Evolutionary conservation across 2,888 invertebrate genomes (phyloP), one percentile per base, ranked within the genome.

Genomic region (Apamea epomidion): DNA sequence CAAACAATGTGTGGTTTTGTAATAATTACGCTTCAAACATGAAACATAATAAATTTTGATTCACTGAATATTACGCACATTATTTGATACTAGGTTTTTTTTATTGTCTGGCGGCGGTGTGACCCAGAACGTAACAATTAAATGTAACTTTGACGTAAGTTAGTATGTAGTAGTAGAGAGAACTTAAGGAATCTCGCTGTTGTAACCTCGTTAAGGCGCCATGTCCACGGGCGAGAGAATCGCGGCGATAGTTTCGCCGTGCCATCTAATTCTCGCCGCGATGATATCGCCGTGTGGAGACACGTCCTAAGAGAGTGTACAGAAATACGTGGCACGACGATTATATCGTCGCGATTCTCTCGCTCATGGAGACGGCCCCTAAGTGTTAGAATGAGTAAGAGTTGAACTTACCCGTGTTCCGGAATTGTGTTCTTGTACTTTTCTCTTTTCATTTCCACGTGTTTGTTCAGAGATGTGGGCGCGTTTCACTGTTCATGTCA

Each of bases 371-470:
- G n/a, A n/a, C n/a, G n/a, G n/a, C n/a, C n/a, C n/a, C n/a, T n/a
- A n/a, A 60, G 64, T 67, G 54, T 25, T 29, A 73, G 25, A 64
- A 69, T 60, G 37, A 42, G 37, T 58, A 42, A 25, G 21, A 62
- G 68, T 42, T 73, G 48, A 78, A 92, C 96, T 95, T 88, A 96
- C 96, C 95, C 91, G 91, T 94, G 90, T 94, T 93, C 91, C 91
- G 91, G 93, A 90, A 90, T 90, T 87, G 90, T 91, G 90, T 90
- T 92, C 96, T 96, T 97, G 92, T 96, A 96, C 95, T 97, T 97
- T 97, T 96, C 97, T 94, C 96, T 97, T 97, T 97, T 96, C 97
- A 97, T 97, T 94, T 96, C 97, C 95, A 95, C 94, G 93, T 89
- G 91, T 92, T 93, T 92, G 89, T 90, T 87, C 86, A 92, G 89